These are phyloP conservation scores for Capreolus pygargus DNA, from an alignment of 2,113 vertebrate species.

Conservation along the genomic window DNA sequence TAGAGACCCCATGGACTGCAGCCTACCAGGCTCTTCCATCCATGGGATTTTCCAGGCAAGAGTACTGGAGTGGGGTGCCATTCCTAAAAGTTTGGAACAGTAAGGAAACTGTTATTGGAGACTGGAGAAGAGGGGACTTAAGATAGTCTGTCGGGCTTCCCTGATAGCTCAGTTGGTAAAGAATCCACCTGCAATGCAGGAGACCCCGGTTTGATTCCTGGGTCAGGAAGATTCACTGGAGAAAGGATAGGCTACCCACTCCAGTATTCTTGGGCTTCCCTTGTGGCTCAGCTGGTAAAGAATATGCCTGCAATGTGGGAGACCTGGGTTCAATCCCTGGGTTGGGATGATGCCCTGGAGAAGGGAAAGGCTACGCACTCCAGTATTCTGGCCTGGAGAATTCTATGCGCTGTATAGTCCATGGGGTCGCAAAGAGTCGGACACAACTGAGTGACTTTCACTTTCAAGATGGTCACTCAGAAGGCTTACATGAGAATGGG, in stretches of 20 bases:
- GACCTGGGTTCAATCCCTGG: background rate
- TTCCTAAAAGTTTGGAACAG: background rate
- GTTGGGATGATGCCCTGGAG: background rate
- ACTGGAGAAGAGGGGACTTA: background rate
- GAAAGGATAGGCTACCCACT: background rate
- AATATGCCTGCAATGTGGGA: background rate
- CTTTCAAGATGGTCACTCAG: background rate
- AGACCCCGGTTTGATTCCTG: background rate
- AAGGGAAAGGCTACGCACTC: background rate
- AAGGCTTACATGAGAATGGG: background rate
- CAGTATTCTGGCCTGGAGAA: background rate
- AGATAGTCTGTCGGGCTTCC: background rate
- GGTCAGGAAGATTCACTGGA: background rate
- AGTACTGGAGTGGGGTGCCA: too few species aligned
- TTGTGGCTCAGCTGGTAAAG: background rate
- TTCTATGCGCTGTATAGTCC: background rate
- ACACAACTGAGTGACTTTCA: background rate
- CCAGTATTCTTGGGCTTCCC: background rate
- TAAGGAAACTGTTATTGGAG: background rate
- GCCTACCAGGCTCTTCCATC: too few species aligned
- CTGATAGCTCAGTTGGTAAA: background rate
- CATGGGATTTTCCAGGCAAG: too few species aligned
- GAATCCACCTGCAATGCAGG: background rate
- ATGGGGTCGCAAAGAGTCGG: background rate
- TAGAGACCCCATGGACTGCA: too few species aligned